Percentiles rank a stretch among this genome's conserved stretches.
Evolutionary conservation across 2,797 vertebrate species (phyloP).

Genomic region (Anabacerthia variegaticeps): DNA sequence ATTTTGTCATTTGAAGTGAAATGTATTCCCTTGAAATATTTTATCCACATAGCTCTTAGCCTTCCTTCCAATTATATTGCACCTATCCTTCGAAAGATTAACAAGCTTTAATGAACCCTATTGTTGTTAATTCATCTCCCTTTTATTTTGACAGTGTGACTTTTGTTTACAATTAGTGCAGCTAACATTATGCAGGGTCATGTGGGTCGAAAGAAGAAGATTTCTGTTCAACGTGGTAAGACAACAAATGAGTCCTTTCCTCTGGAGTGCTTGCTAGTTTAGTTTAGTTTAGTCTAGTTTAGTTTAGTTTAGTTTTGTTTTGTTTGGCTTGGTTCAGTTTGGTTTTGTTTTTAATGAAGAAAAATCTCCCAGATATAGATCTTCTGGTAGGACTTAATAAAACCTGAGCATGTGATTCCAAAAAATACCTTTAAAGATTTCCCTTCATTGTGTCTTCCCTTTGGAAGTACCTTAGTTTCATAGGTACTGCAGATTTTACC

Average conservation of each 20-base stretch:
- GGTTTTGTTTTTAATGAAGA: slow-evolving; percentile 31
- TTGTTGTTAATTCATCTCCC: slow-evolving; percentile 38
- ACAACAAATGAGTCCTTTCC: slow-evolving; percentile 36
- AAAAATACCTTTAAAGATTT: background rate
- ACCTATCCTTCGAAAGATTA: slow-evolving; percentile 51
- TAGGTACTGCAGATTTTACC: background rate
- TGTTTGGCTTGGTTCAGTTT: background rate
- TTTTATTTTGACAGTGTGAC: slow-evolving; percentile 61
- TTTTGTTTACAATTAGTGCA: slow-evolving; percentile 63
- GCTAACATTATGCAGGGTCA: slow-evolving; percentile 4
- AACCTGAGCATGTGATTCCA: background rate
- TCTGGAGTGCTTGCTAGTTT: slow-evolving; percentile 23
- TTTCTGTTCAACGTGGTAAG: slow-evolving; percentile 18
- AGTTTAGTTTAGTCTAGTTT: background rate
- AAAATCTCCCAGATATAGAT: slow-evolving; percentile 32
- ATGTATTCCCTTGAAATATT: slow-evolving; percentile 55
- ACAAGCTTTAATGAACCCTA: slow-evolving; percentile 33
- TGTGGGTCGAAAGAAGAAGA: slow-evolving; percentile 21
- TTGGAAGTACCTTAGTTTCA: background rate
- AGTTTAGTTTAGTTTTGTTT: background rate
- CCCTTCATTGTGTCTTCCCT: background rate
- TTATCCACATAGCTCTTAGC: slow-evolving; percentile 16
- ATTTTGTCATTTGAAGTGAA: slow-evolving; percentile 69
- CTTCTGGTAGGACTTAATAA: slow-evolving; percentile 16
- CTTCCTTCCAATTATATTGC: slow-evolving; percentile 14